Percentiles rank a stretch among this genome's conserved stretches.
These are phyloP conservation scores for Hydrozoanthus tunicans DNA, from an alignment of 64 coral and sea anemone genomes.

Conservation along the genomic window DNA sequence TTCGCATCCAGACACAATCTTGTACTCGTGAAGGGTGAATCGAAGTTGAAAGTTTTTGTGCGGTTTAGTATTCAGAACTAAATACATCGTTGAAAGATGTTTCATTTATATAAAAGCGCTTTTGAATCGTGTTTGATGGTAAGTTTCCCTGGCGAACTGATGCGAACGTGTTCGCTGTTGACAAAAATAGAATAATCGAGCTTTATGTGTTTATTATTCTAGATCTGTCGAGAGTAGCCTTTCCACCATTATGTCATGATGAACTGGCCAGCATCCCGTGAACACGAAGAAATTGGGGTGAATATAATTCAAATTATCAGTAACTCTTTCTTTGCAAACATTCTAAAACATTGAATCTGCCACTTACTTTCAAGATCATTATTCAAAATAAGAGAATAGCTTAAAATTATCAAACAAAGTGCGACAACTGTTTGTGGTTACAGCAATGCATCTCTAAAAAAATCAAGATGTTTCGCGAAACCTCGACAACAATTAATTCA, in stretches of 20 bases:
- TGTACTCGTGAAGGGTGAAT: too few relatives aligned
- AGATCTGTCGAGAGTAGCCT: constrained; percentile 26
- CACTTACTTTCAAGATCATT: background rate
- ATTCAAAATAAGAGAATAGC: constrained; percentile 6
- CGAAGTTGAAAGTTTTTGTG: too few relatives aligned
- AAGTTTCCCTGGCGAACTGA: background rate
- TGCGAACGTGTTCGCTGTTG: background rate
- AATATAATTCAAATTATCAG: background rate
- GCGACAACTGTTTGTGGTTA: background rate
- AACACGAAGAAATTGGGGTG: background rate
- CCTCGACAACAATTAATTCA: constrained; percentile 19
- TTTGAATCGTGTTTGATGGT: constrained; percentile 6
- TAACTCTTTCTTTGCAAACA: background rate
- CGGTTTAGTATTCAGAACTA: background rate
- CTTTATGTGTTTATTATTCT: constrained; percentile 24
- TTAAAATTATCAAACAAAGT: background rate
- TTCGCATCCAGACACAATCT: background rate
- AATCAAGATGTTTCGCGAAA: constrained; percentile 10
- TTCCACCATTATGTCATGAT: too few relatives aligned
- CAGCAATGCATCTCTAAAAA: background rate
- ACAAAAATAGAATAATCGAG: constrained; percentile 63
- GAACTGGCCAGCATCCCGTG: background rate
- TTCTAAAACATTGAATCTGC: background rate
- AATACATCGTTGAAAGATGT: background rate
- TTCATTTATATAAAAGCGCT: background rate